Evolutionary conservation across 2,113 vertebrate genomes (phyloP), one percentile per base, ranked within the genome.

Genomic region (Ariopsis seemanni): DNA sequence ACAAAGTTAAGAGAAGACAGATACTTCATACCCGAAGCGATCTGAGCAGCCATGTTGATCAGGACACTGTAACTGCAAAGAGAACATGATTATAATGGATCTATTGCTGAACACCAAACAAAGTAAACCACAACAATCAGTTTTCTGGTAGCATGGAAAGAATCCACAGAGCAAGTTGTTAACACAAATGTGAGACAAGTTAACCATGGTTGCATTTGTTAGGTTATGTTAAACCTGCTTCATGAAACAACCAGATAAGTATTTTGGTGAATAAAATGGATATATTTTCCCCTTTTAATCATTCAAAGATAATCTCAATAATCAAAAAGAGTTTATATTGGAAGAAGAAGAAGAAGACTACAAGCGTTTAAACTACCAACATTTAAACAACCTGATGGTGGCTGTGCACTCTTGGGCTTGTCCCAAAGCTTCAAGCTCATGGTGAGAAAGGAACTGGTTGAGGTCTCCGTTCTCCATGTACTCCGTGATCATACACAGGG

Each of bases 401-500:
- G 94, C 81, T 0, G 5, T 0, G 0, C 86, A 85, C 81, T 87
- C 17, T 0, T 88, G 82, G 4, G 34, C 0, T 14, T 4, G 30
- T 86, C 77, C 87, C 27, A 88, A 84, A 58, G 90, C 88, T 4
- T 93, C 93, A 1, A 96, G 94, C 52, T 96, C 95, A 0, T 97
- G 97, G n/a, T 94, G 94, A 90, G 96, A 97, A 74, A 99, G 96
- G 93, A 98, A 99, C 94, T 99, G 98, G 89, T 99, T 99, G 92
- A 99, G 97, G 92, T 99, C 98, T 60, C 98, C 98, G 0, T 99
- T 99, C 90, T 99, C 97, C 98, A 99, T 99, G 94, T 99, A 99
- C 92, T 99, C 98, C 0, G 98, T 99, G 94, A 99, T 98, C 98
- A 99, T 99, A 89, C 98, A 99, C 87, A 99, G 95, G 0, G 97